Percentiles rank a stretch among this genome's conserved stretches.
phyloP scores from a whole-genome alignment of 2,113 vertebrate species.

The Pica pica region DNA sequence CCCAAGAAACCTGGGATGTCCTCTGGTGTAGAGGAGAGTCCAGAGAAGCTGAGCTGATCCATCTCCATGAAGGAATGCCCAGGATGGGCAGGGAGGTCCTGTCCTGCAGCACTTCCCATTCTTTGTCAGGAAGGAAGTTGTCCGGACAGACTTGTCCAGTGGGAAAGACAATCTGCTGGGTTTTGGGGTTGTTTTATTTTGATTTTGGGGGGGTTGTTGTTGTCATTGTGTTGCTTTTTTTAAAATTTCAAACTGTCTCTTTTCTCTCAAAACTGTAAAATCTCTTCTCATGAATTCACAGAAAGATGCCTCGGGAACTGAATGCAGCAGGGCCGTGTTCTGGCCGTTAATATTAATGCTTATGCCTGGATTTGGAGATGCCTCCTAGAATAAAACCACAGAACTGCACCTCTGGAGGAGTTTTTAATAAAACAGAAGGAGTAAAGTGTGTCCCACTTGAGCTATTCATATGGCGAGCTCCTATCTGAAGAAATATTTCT shows the following conservation, averaged over 20 bases:
- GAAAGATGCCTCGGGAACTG: background rate
- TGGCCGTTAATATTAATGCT: background rate
- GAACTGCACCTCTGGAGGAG: background rate
- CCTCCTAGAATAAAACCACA: background rate
- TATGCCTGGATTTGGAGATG: background rate
- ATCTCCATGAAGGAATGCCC: rapidly evolving
- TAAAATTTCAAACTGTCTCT: background rate
- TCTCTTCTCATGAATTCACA: background rate
- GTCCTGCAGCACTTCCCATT: background rate
- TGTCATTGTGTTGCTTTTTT: too few species aligned
- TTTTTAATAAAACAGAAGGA: background rate
- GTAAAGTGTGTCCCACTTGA: background rate
- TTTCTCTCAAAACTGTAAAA: background rate
- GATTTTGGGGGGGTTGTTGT: background rate
- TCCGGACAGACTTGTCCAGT: background rate
- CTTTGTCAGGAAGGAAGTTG: background rate
- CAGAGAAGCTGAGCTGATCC: background rate
- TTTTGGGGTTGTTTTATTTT: background rate
- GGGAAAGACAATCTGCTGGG: background rate
- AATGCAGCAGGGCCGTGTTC: background rate
- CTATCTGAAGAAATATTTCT: background rate
- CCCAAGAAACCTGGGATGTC: rapidly evolving
- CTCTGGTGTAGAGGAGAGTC: rapidly evolving
- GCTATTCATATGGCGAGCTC: background rate
- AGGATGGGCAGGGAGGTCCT: background rate